These are phyloP conservation scores for Myotis daubentonii DNA, from an alignment of 2,797 vertebrate species.

Conservation along the genomic window DNA sequence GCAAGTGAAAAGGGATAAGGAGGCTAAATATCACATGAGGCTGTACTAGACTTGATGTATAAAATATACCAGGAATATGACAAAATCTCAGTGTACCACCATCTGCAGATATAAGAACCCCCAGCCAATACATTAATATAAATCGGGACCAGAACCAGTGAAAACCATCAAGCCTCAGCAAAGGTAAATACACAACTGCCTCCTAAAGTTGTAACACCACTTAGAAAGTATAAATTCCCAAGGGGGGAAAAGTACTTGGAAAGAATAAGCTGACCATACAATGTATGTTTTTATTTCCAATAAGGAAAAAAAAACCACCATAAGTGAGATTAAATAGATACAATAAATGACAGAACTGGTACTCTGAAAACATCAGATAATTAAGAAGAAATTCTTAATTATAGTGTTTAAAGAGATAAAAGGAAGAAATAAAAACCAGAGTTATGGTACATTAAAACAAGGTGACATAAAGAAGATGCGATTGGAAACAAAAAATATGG, in stretches of 20 bases:
- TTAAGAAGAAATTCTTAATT: not conserved
- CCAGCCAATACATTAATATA: not conserved
- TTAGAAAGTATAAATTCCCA: not conserved
- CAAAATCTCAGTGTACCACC: not conserved
- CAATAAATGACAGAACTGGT: not conserved
- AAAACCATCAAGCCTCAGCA: not conserved
- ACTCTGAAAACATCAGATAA: not conserved
- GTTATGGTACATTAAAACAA: not conserved
- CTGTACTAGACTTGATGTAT: not conserved
- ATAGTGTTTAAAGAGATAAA: not conserved
- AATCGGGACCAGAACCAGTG: not conserved
- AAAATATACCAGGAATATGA: not conserved
- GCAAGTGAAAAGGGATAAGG: not conserved
- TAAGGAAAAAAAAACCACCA: not conserved
- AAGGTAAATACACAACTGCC: not conserved
- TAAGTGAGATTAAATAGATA: not conserved
- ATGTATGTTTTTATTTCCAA: not conserved
- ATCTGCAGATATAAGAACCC: not conserved
- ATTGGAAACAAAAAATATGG: not conserved
- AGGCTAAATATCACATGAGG: not conserved
- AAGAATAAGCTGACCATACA: not conserved
- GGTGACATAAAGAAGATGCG: not conserved
- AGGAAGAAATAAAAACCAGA: not conserved
- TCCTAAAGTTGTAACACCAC: not conserved
- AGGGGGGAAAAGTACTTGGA: not conserved